These are phyloP conservation scores for Rhabdomys dilectus DNA, from an alignment of 2,113 vertebrate species.

Conservation along the genomic window DNA sequence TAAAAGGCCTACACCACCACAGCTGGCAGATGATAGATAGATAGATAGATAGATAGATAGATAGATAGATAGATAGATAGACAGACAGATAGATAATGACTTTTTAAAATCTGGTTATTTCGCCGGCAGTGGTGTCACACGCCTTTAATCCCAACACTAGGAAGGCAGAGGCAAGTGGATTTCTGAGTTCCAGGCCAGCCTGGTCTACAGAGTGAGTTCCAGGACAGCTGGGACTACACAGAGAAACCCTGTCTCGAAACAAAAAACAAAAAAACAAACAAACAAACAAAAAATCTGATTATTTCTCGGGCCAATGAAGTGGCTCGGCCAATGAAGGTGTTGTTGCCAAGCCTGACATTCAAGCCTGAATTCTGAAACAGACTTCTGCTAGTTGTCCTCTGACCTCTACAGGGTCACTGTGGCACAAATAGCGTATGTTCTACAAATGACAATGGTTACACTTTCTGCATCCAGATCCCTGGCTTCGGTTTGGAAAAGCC, in stretches of 20 bases:
- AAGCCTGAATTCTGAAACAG: background rate
- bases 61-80: background rate
- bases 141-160: no score
- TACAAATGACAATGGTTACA: accelerated
- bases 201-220: no score
- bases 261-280: no score
- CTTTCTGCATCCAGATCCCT: background rate
- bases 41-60: background rate
- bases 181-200: no score
- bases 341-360: background rate
- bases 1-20: background rate
- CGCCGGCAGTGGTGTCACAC: no score
- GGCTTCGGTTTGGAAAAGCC: background rate
- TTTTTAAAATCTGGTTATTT: background rate
- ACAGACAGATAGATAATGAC: background rate
- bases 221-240: no score
- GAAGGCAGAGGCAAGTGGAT: no score
- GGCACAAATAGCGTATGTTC: background rate
- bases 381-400: background rate
- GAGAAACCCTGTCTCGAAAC: no score
- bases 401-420: background rate
- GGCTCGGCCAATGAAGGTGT: background rate
- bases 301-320: background rate
- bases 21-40: background rate
- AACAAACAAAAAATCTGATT: background rate